Evolutionary conservation across 2,797 vertebrate genomes (phyloP), one percentile per base, ranked within the genome.

Genomic region (Crocodylus rhombifer): DNA sequence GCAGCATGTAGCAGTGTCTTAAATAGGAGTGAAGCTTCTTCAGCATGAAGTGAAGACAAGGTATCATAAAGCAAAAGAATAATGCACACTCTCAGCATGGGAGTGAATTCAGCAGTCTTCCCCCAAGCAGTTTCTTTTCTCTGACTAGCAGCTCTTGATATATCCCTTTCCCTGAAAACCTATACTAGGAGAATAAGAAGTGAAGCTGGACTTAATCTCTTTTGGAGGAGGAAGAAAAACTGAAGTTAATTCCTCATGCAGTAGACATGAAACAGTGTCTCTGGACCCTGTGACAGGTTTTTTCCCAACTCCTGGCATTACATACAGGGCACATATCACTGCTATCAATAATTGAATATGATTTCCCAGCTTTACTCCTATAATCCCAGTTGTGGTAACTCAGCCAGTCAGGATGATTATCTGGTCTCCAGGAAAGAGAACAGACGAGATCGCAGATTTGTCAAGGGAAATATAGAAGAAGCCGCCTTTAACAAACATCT

Each of bases 1-100:
- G 28, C 33, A 55, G 14, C 26, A n/a, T 82, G 77, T 33, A 74
- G 18, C 0, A 0, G 61, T 71, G 0, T 8, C 62, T 78, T 78
- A 90, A 65, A 64, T 58, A 83, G 2, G 0, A 0, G 5, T 78
- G 4, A 89, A 83, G 78, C 12, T 86, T 82, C 83, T 69, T 65
- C 71, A 65, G 30, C 58, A 58, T 2, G 6, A 83, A 81, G 56
- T 1, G 2, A 91, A 95, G 7, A 5, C 17, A 80, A 92, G 30
- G 80, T 3, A 42, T 57, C 67, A 4, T 28, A 81, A 23, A 64
- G 1, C 3, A 92, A 92, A 86, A 86, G 18, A 14, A 8, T 82
- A 75, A 57, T 25, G 82, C 4, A 23, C 7, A 8, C 71, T 75
- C 42, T 3, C 2, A 1, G 23, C 5, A 55, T 11, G 30, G 28